A percentile compares a stretch with the other conserved stretches of the same genome.
Conservation (phyloP, 1,140 invertebrate genomes). For the Cheumatopsyche charites region DNA sequence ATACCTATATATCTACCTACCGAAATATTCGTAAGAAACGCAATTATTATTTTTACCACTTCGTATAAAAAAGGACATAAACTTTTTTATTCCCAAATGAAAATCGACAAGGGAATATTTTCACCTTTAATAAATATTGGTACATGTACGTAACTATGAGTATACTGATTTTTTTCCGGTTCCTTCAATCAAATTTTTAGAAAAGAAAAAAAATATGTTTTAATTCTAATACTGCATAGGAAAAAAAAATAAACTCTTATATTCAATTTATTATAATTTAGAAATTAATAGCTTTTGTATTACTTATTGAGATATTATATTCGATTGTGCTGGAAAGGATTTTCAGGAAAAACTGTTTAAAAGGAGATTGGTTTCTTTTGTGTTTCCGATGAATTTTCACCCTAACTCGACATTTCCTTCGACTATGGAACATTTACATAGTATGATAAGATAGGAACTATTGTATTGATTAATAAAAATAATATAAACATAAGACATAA, state of each 20-base stretch:
- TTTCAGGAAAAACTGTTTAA: conserved; percentile 18
- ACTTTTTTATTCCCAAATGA: neutral
- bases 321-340: conserved; percentile 31
- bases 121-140: no score
- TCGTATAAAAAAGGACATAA: neutral
- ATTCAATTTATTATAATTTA: no score
- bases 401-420: conserved; percentile 11
- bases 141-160: no score
- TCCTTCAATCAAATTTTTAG: no score
- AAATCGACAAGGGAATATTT: no score
- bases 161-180: no score
- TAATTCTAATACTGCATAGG: no score
- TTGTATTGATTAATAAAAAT: no score
- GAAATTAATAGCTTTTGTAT: no score
- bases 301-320: no score
- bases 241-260: no score
- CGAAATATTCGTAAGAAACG: neutral
- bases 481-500: neutral
- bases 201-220: no score
- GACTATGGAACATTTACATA: conserved; percentile 19
- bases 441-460: neutral
- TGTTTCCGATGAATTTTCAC: conserved; percentile 10
- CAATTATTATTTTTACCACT: conserved; percentile 10
- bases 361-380: conserved; percentile 34
- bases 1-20: neutral